phyloP scores from a whole-genome alignment of 1,140 invertebrate species.

The Acromyrmex echinatior region DNA sequence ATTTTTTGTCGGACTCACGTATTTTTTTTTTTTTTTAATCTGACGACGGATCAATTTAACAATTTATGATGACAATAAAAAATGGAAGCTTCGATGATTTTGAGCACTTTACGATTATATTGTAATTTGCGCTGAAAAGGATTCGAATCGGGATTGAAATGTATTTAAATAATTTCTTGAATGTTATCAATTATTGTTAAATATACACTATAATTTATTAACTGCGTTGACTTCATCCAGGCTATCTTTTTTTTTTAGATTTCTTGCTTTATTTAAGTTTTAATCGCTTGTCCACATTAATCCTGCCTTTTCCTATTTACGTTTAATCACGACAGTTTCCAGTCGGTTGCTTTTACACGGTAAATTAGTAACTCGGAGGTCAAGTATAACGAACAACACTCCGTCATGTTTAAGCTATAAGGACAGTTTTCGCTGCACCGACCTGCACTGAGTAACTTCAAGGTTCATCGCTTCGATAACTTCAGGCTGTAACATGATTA shows the following conservation, averaged over 20 bases:
- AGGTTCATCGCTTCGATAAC: constrained; percentile 7
- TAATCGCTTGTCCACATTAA: background rate
- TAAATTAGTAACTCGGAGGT: constrained; percentile 8
- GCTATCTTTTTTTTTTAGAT: background rate
- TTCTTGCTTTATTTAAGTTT: background rate
- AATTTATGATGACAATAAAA: no score
- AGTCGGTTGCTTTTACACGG: constrained; percentile 16
- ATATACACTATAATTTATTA: no score
- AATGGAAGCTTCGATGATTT: no score
- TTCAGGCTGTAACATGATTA: background rate
- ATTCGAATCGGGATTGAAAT: no score
- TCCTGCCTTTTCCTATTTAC: background rate
- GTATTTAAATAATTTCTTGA: no score
- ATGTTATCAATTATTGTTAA: no score
- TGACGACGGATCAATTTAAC: no score
- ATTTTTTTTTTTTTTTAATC: background rate
- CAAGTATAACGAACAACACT: background rate
- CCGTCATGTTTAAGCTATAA: constrained; percentile 9
- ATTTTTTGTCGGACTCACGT: background rate
- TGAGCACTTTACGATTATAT: no score
- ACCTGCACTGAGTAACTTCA: background rate
- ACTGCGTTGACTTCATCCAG: no score
- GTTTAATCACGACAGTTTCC: background rate
- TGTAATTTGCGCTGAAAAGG: no score
- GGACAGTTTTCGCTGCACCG: background rate